Base-by-base conservation (phyloP, 2,797 vertebrate species). In the Ctenopoma kingsleyae region DNA sequence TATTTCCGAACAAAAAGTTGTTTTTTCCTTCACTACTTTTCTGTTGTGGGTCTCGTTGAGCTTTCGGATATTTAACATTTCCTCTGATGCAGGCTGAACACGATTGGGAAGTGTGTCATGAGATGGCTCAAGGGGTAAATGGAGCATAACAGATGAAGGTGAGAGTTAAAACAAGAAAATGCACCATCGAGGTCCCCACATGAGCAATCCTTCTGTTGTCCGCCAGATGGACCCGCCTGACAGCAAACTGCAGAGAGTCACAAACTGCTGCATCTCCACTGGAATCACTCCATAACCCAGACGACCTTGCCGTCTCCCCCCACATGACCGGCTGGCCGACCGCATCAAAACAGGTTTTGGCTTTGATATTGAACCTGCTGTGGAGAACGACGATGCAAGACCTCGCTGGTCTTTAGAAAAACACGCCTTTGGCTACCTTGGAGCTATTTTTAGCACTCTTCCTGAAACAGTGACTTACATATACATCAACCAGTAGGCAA, bases 161-260 rank as follows among this genome's bases (percentile, higher is more conserved):
- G 64, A 78, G 76, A 54, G 78, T 61, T 23, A 0, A 25, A 53
- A 44, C 30, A 2, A n/a, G 16, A 19, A 22, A 16, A 61, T 8
- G 50, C 19, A 22, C 47, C 62, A 13, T 36, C 20, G 6, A 13
- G 12, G 50, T 75, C 58, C 71, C 75, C 46, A 51, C 35, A 41
- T 19, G 73, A 80, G 85, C 82, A 72, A 6, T 93, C 27, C 87
- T 74, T 1, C 46, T 8, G 63, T 22, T 19, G 81, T 43, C 91
- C 92, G 67, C 75, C 87, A 93, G 92, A 87, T 87, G 91, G 91
- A 86, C 82, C 85, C 86, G 80, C 51, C 57, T 52, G 79, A 87
- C 80, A 80, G 84, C 79, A 79, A 83, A 47, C 65, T 32, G 71
- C 71, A 11, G 23, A 53, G 52, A 49, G 56, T 38, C 73, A 10